These are phyloP conservation scores for Rhynchomys soricoides DNA, from an alignment of 2,113 vertebrate genomes.

Conservation along the genomic window DNA sequence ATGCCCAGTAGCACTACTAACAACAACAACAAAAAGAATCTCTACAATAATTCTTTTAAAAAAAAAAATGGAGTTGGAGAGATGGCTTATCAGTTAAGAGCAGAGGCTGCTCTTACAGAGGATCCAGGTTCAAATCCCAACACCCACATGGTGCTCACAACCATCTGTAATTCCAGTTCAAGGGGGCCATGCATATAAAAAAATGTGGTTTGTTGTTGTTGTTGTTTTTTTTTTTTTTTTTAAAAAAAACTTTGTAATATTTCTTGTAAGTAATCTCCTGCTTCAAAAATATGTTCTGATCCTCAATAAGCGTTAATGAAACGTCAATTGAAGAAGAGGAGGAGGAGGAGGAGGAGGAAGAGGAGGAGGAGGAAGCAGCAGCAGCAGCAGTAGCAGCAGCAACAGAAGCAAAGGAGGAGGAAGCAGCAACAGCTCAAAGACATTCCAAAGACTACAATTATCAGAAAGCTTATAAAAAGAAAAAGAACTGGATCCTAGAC, in stretches of 20 bases:
- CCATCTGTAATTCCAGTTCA: not conserved
- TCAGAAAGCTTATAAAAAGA: not conserved
- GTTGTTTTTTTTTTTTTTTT: not conserved
- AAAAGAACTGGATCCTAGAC: not conserved
- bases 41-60: not conserved
- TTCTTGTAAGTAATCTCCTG: slow-evolving; percentile 25
- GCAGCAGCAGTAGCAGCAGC: no score
- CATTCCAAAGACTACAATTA: not conserved
- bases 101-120: not conserved
- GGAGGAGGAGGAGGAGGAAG: no score
- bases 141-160: not conserved
- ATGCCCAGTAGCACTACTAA: not conserved
- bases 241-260: not conserved
- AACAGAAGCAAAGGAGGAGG: no score
- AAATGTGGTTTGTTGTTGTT: no score
- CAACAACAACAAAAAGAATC: not conserved
- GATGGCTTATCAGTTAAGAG: not conserved
- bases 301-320: not conserved
- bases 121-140: not conserved
- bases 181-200: not conserved
- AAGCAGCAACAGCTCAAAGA: not conserved
- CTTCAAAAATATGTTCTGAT: not conserved
- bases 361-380: no score
- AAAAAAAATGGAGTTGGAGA: not conserved
- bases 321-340: not conserved